phyloP scores from a whole-genome alignment of 2,797 vertebrate species.

The Microctenopoma steveboyesi region DNA sequence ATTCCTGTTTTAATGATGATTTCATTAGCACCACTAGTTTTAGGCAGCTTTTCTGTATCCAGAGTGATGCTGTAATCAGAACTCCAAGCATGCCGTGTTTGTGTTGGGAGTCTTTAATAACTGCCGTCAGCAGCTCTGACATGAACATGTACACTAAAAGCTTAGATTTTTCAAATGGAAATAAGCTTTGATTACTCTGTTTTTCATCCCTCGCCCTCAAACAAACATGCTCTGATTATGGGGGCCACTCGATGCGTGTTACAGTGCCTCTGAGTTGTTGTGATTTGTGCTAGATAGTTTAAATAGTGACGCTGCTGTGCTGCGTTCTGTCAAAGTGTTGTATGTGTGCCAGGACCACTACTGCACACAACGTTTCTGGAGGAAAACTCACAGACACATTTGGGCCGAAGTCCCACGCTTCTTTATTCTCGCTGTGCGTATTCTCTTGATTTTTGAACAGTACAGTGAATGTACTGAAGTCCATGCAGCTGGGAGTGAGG shows the following conservation, averaged over 20 bases:
- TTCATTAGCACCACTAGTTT: neutral
- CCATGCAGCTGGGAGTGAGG: too few relatives aligned
- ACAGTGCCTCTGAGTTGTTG: constrained; percentile 5
- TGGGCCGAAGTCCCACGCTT: neutral
- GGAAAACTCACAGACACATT: constrained; percentile 4
- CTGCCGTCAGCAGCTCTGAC: neutral
- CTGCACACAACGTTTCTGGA: constrained; percentile 10
- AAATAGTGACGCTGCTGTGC: neutral
- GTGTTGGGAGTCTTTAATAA: too few relatives aligned
- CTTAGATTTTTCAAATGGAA: neutral
- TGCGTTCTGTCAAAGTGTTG: constrained; percentile 4
- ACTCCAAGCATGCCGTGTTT: too few relatives aligned
- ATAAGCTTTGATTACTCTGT: constrained; percentile 1
- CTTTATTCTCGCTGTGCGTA: neutral
- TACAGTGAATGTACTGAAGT: too few relatives aligned
- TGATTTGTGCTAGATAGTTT: constrained; percentile 17
- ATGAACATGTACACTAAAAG: neutral
- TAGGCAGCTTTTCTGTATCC: neutral
- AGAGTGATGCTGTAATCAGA: neutral
- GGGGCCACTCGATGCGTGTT: neutral
- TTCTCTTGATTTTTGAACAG: neutral
- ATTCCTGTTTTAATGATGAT: neutral
- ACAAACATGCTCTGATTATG: constrained; percentile 7
- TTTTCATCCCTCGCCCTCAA: constrained; percentile 13
- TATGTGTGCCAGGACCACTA: neutral